A percentile compares a stretch with the other conserved stretches of the same genome.
Conservation (phyloP, 2,888 invertebrate species). For the Herminia tarsipennalis region DNA sequence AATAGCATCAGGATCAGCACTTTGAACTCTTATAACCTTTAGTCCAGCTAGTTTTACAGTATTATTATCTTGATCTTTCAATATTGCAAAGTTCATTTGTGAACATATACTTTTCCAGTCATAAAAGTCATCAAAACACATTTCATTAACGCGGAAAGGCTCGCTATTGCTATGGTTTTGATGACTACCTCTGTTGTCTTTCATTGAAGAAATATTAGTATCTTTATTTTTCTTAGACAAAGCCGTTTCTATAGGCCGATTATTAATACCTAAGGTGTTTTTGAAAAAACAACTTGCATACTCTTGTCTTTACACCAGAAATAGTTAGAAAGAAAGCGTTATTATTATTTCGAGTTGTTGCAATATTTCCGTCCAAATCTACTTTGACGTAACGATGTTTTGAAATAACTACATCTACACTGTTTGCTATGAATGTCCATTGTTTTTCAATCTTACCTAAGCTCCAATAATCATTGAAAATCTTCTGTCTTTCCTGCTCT, state of each 20-base stretch:
- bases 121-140: slow-evolving; percentile 32
- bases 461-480: slow-evolving; percentile 9
- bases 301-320: slow-evolving; percentile 12
- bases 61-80: slow-evolving; percentile 25
- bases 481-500: slow-evolving; percentile 13
- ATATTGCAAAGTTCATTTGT: slow-evolving; percentile 32
- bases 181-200: slow-evolving; percentile 20
- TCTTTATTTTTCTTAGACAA: slow-evolving; percentile 32
- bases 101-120: slow-evolving; percentile 31
- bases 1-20: background rate
- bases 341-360: slow-evolving; percentile 9
- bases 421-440: slow-evolving; percentile 10
- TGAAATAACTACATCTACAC: slow-evolving; percentile 17
- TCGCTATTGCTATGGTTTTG: slow-evolving; percentile 10
- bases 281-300: slow-evolving; percentile 23
- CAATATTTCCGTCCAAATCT: slow-evolving; percentile 17
- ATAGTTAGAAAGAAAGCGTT: slow-evolving; percentile 17
- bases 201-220: slow-evolving; percentile 30
- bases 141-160: slow-evolving; percentile 28
- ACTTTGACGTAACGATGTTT: slow-evolving; percentile 19
- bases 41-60: slow-evolving; percentile 6
- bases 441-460: slow-evolving; percentile 22
- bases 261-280: slow-evolving; percentile 25
- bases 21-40: slow-evolving; percentile 4
- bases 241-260: slow-evolving; percentile 23